Conservation (phyloP, 2,797 vertebrate species). For the Gobio occitaniae region DNA sequence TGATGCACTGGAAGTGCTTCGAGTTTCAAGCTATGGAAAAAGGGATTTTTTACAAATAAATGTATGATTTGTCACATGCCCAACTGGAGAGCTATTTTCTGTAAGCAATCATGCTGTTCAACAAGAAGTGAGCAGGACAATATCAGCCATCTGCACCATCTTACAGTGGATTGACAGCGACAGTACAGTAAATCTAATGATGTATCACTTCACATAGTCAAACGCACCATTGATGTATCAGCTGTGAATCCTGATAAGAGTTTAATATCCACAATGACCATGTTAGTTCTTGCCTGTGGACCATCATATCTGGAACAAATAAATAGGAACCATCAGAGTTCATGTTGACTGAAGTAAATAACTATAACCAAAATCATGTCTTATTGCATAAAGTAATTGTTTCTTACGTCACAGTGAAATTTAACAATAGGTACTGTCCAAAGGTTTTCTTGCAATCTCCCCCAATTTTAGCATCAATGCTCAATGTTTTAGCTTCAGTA, state of each 20-base stretch:
- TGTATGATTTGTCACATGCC: not conserved
- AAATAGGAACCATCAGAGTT: not conserved
- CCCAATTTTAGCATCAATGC: not conserved
- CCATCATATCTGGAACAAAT: conserved; percentile 51
- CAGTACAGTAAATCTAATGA: not conserved
- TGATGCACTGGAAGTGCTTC: no score
- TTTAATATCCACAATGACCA: conserved; percentile 59
- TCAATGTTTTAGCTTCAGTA: conserved; percentile 17
- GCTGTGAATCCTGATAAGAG: conserved; percentile 60
- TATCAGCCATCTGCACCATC: not conserved
- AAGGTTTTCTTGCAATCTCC: conserved; percentile 26
- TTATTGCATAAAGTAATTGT: not conserved
- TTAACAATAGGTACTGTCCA: not conserved
- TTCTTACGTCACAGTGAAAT: conserved; percentile 48
- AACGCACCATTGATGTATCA: conserved; percentile 37
- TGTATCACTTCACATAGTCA: not conserved
- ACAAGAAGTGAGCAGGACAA: not conserved
- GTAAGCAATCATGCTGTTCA: not conserved
- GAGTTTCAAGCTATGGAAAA: conserved; percentile 21
- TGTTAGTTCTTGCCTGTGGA: conserved; percentile 41
- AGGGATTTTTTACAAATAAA: not conserved
- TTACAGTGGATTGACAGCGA: not conserved
- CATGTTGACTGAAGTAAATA: not conserved
- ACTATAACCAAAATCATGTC: not conserved
- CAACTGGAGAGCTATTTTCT: not conserved